Conservation (phyloP, 2,888 invertebrate species). For the Mesorhabditis spiculigera region DNA sequence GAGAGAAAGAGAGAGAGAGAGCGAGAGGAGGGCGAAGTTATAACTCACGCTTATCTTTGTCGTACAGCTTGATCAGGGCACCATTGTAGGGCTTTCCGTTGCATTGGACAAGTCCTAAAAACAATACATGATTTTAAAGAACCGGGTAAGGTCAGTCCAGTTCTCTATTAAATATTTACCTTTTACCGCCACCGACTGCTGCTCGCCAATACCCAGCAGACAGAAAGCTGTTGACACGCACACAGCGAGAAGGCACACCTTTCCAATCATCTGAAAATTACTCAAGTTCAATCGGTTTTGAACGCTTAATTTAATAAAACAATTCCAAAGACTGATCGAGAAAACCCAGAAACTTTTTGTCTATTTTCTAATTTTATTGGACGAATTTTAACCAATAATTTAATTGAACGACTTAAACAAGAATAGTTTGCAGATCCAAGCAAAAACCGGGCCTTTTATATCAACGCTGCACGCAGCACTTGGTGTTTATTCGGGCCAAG, state of each 20-base stretch:
- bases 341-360: too few species aligned
- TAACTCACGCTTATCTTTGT: slow-evolving; percentile 4
- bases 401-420: too few species aligned
- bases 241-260: not conserved
- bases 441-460: too few species aligned
- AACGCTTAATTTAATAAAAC: too few species aligned
- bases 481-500: too few species aligned
- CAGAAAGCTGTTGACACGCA: not conserved
- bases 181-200: not conserved
- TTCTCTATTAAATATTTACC: not conserved
- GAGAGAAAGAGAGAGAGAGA: too few species aligned
- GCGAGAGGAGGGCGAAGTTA: not conserved
- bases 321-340: too few species aligned
- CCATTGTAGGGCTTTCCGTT: not conserved
- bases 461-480: too few species aligned
- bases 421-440: too few species aligned
- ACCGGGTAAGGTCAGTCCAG: not conserved
- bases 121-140: not conserved
- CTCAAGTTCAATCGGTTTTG: too few species aligned
- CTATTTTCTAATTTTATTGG: too few species aligned
- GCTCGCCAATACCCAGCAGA: not conserved
- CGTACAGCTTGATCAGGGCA: slow-evolving; percentile 1
- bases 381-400: too few species aligned
- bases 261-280: not conserved
- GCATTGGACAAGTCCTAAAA: not conserved